Percentiles rank a stretch among this genome's conserved stretches.
Conservation (phyloP, 92 coral and sea anemone genomes). For the Micromussa lordhowensis region DNA sequence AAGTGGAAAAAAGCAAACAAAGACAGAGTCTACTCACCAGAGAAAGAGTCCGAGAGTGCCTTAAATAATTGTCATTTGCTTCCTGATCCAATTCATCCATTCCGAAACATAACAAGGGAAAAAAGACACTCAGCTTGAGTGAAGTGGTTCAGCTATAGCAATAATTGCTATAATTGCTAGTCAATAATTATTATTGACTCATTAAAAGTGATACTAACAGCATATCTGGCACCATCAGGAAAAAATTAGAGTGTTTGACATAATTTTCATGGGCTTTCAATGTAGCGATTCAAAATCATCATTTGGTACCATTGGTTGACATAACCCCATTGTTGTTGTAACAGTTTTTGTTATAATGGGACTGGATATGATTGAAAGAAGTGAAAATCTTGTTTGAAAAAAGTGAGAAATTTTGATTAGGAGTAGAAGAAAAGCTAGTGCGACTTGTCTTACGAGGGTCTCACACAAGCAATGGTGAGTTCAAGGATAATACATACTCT, state of each 20-base stretch:
- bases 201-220: neutral
- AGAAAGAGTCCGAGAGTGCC: neutral
- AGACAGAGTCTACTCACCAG: neutral
- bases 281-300: constrained; percentile 66
- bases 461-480: no score
- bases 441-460: no score
- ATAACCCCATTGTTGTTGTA: neutral
- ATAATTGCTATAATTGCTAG: no score
- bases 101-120: neutral
- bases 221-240: constrained; percentile 70
- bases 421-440: no score
- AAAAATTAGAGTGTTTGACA: constrained; percentile 86
- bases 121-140: neutral
- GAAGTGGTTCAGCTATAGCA: neutral
- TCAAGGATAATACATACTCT: no score
- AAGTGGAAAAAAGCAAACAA: no score
- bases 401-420: no score
- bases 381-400: no score
- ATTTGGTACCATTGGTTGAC: constrained; percentile 54
- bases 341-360: no score
- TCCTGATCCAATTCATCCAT: neutral
- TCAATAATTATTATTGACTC: neutral
- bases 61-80: neutral
- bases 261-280: constrained; percentile 68
- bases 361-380: no score